These are phyloP conservation scores for Ophiodon elongatus DNA, from an alignment of 2,113 vertebrate species.

Conservation along the genomic window DNA sequence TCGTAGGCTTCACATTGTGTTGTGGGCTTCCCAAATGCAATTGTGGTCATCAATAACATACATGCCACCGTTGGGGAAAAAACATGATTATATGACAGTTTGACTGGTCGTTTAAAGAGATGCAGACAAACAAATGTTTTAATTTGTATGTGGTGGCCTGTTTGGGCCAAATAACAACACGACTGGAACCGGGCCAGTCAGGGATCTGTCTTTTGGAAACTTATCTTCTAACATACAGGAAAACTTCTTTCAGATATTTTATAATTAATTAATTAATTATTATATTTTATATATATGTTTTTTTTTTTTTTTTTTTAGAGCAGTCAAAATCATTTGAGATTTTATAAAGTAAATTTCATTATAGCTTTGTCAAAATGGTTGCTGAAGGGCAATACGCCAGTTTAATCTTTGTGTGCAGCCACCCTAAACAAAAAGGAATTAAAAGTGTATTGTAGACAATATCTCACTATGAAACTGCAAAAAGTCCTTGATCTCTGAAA, in stretches of 20 bases:
- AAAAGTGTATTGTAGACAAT: constrained; percentile 40
- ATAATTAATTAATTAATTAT: no score
- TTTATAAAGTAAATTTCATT: constrained; percentile 50
- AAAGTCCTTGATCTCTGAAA: constrained; percentile 18
- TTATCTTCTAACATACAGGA: not conserved
- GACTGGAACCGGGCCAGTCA: not conserved
- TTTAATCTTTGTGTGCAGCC: constrained; percentile 58
- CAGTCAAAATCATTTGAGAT: constrained; percentile 31
- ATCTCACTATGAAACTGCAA: constrained; percentile 14
- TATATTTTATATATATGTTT: no score
- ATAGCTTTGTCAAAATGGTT: constrained; percentile 48
- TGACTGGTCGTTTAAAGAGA: not conserved
- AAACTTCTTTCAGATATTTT: constrained; percentile 10
- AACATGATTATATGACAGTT: not conserved
- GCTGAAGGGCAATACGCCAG: constrained; percentile 47
- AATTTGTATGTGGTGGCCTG: not conserved
- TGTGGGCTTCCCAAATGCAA: not conserved
- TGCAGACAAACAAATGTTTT: not conserved
- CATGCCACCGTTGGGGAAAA: not conserved
- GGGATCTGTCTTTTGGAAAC: not conserved
- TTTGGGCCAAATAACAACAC: not conserved
- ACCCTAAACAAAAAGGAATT: constrained; percentile 51
- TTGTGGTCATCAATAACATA: not conserved
- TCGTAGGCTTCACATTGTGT: no score
- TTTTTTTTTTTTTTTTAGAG: constrained; percentile 5